Percentiles rank a stretch among this genome's conserved stretches.
Evolutionary conservation across 2,113 vertebrate species (phyloP).

Genomic region (Bostrychus sinensis): DNA sequence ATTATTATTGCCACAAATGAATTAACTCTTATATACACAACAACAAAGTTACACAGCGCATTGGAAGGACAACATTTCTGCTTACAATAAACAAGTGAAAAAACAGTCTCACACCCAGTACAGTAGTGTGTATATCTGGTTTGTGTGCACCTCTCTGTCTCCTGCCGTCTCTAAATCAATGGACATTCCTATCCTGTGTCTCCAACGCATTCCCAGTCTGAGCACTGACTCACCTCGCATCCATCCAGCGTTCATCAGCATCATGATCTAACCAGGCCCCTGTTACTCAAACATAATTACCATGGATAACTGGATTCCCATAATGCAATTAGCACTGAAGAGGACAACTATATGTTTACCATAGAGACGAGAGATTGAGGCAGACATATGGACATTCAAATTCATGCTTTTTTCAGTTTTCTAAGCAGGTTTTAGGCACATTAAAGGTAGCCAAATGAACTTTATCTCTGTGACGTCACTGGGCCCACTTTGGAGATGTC

Average conservation of each 20-base stretch:
- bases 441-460: no score
- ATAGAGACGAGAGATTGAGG: not conserved
- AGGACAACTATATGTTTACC: not conserved
- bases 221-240: not conserved
- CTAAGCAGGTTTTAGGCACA: no score
- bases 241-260: constrained; percentile 6
- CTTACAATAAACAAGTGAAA: not conserved
- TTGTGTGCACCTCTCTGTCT: not conserved
- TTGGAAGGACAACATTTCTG: not conserved
- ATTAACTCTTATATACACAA: no score
- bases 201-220: constrained; percentile 23
- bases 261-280: constrained; percentile 10
- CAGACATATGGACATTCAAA: not conserved
- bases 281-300: constrained; percentile 6
- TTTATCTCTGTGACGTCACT: no score
- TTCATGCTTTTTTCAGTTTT: no score
- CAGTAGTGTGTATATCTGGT: not conserved
- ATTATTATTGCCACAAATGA: no score
- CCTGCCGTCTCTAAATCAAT: constrained; percentile 17
- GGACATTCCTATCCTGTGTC: not conserved
- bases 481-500: no score
- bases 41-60: no score
- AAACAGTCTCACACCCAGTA: not conserved
- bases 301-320: not conserved
- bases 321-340: not conserved